Base-by-base conservation (phyloP, 2,113 vertebrate genomes). In the Panurus biarmicus region DNA sequence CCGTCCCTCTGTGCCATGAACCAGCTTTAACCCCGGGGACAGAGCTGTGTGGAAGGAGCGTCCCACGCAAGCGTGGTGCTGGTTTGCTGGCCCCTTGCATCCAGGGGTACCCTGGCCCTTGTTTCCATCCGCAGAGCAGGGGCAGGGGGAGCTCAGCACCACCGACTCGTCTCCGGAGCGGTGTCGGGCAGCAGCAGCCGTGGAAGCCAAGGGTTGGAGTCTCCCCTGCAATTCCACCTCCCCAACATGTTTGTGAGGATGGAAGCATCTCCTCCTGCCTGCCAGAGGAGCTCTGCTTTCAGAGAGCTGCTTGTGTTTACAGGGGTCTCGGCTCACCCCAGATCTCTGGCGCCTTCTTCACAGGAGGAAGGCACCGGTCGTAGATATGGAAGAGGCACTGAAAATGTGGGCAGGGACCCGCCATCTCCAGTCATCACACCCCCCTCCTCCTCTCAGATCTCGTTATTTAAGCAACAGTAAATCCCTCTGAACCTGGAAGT, bases 241-340 rank as follows among this genome's bases (percentile, higher is more conserved):
- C 45, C 7, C 57, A 64, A 24, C 3, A 1, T 28, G 74, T 81
- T 69, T 15, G 4, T 29, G 58, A 83, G 76, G 65, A 8, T 31
- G 73, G 70, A 25, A 47, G 85, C 23, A 14, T 15, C 61, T 87
- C 67, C 35, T 0, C 14, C 94, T 93, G 93, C 79, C 78, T 77
- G 89, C 89, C 83, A 11, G 87, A 89, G 93, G 85, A 88, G 88
- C 84, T 94, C 65, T 89, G 92, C 87, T 61, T 21, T 40, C 51
- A 10, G 67, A 86, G 86, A 65, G 88, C 93, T 89, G 67, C 86
- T 87, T 92, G 87, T 94, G 95, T 97, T 97, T 96, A 96, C 96
- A 96, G 91, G 96, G 94, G 91, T 82, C 87, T 62, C 1, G 25
- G 60, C 76, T 87, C n/a, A 21, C 85, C 92, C 91, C 94, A 80